Base-by-base conservation (phyloP, 2,888 invertebrate species). In the Leptodirus hochenwartii region DNA sequence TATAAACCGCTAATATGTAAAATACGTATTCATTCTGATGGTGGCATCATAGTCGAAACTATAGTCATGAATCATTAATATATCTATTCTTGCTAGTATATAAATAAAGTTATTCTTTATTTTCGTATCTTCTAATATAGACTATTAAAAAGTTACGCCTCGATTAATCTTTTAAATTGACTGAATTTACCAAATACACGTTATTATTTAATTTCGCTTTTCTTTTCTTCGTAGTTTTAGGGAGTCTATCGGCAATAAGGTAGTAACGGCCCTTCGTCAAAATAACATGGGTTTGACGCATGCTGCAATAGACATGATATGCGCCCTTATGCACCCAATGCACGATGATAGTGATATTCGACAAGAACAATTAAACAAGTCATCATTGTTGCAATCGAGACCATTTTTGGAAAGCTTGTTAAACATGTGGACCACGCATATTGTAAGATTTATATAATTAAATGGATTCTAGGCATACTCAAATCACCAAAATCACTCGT, bases 251-350 rank as follows among this genome's bases (percentile, higher is more conserved):
- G 98, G 98, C 26, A 61, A 72, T 30, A 85, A 88, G 51, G 90
- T 96, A 4, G 87, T 95, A 23, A 71, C 74, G 35, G 88, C 93
- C 1, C 56, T 99, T 34, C 77, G 87, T 31, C 66, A 80, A 41
- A 84, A 87, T 40, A 77, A 87, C 45, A 70, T 79, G 39, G 90
- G 87, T 5, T 80, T 95, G 15, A 82, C 91, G 9, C 90, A 96
- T 60, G 87, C 96, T 3, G 93, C 95, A 4, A 70, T 98, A 31
- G 96, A 98, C 59, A 91, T 95, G 61, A 74, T 96, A 35, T 93
- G 91, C 54, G 90, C 96, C 10, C 65, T 99, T 15, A 88, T 98
- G 87, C 95, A 93, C 61, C 98, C 98, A 2, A 96, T 98, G 82
- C 80, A 84, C 48, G 79, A 85, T 39, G 88, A 95, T 52, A 93